Evolutionary conservation across 2,797 vertebrate genomes (phyloP), one percentile per base, ranked within the genome.

Genomic region (Simalia tracyae): DNA sequence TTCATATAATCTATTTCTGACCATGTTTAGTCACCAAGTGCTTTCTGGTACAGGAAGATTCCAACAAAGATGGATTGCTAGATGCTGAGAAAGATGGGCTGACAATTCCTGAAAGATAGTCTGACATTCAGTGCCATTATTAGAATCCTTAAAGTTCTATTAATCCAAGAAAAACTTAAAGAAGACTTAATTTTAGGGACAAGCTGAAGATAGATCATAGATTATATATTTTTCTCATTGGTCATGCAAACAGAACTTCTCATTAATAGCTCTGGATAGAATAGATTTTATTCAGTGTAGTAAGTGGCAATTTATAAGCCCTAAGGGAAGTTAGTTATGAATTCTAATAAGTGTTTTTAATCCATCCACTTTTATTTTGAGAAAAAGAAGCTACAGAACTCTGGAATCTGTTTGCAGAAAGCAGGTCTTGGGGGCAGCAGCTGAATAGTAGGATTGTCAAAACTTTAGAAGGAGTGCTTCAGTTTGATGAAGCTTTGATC

Each of bases 61-160:
- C 72, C 87, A 28, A 61, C 24, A 92, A 93, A 54, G 90, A 42
- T 72, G 81, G 94, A 81, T 81, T 88, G 17, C 26, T 84, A 61
- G 90, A 84, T 87, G 64, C 63, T 91, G 28, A 61, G 11, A 90
- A 93, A 36, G 89, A 31, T 72, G 81, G 94, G 87, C 86, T 89
- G 59, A 56, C 61, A 89, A 36, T 61, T 95, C 64, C n/a, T 7
- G 89, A 93, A 93, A 87, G 4, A 24, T 91, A 24, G 68, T 91
- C 91, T 91, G 9, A 64, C 15, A 93, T 95, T 54, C 60, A 90
- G 50, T 84, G 19, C 19, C 5, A n/a, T 9, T 91, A 26, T 10
- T 42, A 46, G 31, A 84, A 54, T 56, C 76, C 46, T 0, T 56
- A 59, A 36, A 61, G 12, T 0, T 84, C 5, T 28, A 94, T 88